Conservation (phyloP, 1,140 invertebrate species). For the Lordiphosa stackelbergi region DNA sequence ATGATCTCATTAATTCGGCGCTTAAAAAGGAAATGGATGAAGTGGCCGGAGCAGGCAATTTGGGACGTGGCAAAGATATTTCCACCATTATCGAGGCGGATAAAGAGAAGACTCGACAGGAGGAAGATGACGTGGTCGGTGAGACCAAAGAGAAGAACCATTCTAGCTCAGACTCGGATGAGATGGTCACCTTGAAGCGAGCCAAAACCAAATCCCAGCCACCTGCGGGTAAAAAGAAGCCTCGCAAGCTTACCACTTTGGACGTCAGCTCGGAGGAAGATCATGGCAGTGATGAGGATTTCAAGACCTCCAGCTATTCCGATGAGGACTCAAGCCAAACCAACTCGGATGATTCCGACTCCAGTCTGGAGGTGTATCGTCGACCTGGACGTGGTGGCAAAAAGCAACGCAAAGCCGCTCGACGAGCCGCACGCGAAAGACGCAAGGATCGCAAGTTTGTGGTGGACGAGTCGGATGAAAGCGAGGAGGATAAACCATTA, state of each 20-base stretch:
- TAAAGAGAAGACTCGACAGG: constrained; percentile 80
- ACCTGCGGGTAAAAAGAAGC: constrained; percentile 80
- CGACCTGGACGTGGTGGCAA: constrained; percentile 56
- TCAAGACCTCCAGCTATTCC: constrained; percentile 81
- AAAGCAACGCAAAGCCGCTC: constrained; percentile 56
- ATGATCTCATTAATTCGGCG: constrained; percentile 94
- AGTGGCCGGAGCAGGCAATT: constrained; percentile 86
- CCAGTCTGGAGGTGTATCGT: constrained; percentile 66
- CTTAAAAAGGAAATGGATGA: constrained; percentile 89
- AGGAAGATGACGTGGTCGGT: constrained; percentile 76
- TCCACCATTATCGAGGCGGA: constrained; percentile 91
- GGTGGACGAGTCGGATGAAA: constrained; percentile 70
- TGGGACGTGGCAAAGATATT: constrained; percentile 92
- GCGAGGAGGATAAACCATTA: constrained; percentile 47
- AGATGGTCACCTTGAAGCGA: constrained; percentile 51
- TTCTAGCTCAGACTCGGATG: constrained; percentile 25
- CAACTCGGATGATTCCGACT: constrained; percentile 64
- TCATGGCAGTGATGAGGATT: constrained; percentile 90
- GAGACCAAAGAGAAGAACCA: constrained; percentile 56
- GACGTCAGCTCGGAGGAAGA: constrained; percentile 90
- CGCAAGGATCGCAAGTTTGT: constrained; percentile 72
- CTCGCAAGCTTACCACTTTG: constrained; percentile 87
- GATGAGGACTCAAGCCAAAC: constrained; percentile 65
- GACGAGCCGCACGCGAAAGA: constrained; percentile 61
- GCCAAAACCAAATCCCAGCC: constrained; percentile 43